These are phyloP conservation scores for Vanacampus margaritifer DNA, from an alignment of 2,113 vertebrate species.

Conservation along the genomic window DNA sequence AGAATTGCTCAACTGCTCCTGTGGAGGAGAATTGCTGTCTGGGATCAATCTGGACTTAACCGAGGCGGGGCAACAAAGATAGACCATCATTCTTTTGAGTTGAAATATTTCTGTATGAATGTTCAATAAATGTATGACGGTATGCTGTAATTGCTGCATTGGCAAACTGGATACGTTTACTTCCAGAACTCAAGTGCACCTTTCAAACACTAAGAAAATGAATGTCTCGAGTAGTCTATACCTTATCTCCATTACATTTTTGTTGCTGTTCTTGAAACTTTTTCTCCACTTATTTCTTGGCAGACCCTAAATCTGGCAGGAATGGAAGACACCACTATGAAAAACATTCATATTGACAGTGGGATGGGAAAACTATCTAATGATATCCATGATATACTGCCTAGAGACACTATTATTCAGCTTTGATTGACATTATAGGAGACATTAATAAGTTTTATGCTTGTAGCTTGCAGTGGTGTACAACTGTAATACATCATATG, in stretches of 20 bases:
- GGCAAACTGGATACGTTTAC: not conserved
- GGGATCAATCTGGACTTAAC: slow-evolving; percentile 72
- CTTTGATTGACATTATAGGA: too few species aligned
- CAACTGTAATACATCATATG: too few species aligned
- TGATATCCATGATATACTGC: too few species aligned
- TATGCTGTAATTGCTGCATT: not conserved
- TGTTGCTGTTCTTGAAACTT: not conserved
- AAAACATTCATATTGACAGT: not conserved
- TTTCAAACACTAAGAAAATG: not conserved
- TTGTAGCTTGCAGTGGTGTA: too few species aligned
- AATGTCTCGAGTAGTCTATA: not conserved
- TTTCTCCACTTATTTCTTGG: not conserved
- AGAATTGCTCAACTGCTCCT: slow-evolving; percentile 76
- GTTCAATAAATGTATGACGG: not conserved
- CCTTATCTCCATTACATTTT: not conserved
- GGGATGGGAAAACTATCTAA: not conserved
- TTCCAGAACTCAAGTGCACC: not conserved
- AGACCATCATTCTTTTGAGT: not conserved
- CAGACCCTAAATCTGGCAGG: not conserved
- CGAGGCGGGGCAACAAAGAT: slow-evolving; percentile 61
- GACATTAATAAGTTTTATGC: too few species aligned
- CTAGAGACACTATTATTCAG: too few species aligned
- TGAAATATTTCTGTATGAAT: not conserved
- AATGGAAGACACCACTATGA: not conserved
- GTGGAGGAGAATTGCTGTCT: slow-evolving; percentile 75